phyloP scores from a whole-genome alignment of 2,888 invertebrate species.

The Polyploca ridens region DNA sequence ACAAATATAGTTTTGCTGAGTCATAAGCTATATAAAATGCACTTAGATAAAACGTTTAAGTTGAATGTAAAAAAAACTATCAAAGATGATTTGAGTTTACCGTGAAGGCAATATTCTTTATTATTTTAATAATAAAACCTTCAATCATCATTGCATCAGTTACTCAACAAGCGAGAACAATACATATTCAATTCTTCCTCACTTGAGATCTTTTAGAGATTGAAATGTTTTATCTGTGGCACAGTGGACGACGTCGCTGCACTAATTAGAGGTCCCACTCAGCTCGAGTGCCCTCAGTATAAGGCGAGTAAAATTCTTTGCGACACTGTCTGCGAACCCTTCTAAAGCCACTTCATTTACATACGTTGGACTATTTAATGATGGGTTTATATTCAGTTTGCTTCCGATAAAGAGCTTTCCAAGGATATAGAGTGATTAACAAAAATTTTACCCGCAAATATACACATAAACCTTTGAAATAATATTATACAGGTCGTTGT shows the following conservation, averaged over 20 bases:
- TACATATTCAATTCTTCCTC: background rate
- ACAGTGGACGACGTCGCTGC: conserved; percentile 27
- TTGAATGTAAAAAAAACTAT: no score
- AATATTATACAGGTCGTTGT: no score
- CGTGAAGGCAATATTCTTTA: no score
- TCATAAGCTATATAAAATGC: background rate
- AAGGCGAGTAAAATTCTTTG: conserved; percentile 48
- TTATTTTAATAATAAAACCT: no score
- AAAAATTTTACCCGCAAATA: no score
- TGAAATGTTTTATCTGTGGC: conserved; percentile 19
- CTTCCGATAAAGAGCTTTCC: no score
- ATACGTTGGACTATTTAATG: conserved; percentile 21
- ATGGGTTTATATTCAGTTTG: background rate
- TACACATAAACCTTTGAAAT: no score
- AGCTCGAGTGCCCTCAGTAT: conserved; percentile 44
- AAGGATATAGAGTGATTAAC: no score
- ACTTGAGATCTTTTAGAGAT: background rate
- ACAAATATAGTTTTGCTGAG: background rate
- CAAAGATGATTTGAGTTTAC: no score
- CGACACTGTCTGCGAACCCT: conserved; percentile 28
- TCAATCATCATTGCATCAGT: background rate
- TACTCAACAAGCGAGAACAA: background rate
- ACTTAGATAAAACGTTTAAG: no score
- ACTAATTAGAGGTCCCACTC: conserved; percentile 57
- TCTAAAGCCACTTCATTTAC: conserved; percentile 46